Evolutionary conservation across 2,888 invertebrate genomes (phyloP).

Genomic region (Chalcosyrphus nemorum): DNA sequence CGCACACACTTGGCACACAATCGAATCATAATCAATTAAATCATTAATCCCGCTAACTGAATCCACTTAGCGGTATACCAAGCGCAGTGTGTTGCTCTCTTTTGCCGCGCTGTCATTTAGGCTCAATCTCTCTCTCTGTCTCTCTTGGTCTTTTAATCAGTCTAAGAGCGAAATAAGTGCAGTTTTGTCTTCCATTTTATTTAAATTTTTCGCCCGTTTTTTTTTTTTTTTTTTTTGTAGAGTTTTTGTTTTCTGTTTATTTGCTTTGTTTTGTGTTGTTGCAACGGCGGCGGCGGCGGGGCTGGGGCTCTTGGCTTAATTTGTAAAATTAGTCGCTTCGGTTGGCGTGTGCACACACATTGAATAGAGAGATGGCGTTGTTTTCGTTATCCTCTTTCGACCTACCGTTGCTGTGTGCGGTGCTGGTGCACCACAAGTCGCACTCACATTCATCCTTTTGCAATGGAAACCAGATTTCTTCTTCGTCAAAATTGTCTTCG

Average conservation of each 20-base stretch:
- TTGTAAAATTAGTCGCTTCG: conserved; percentile 72
- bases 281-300: too few relatives aligned
- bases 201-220: conserved; percentile 34
- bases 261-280: background rate
- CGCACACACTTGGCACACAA: conserved; percentile 52
- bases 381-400: conserved; percentile 36
- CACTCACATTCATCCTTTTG: conserved; percentile 29
- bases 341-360: conserved; percentile 66
- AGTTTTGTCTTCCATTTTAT: conserved; percentile 30
- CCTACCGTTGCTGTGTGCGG: background rate
- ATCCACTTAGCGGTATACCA: conserved; percentile 65
- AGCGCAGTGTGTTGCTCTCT: too few relatives aligned
- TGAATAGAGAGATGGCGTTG: conserved; percentile 63
- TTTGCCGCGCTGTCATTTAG: background rate
- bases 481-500: conserved; percentile 62
- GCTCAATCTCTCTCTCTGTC: conserved; percentile 64
- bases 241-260: background rate
- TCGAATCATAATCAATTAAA: conserved; percentile 73
- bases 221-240: conserved; percentile 1
- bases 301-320: conserved; percentile 67
- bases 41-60: conserved; percentile 72
- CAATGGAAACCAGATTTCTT: conserved; percentile 66
- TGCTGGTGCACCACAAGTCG: conserved; percentile 52
- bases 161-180: conserved; percentile 55
- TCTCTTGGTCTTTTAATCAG: too few relatives aligned